phyloP scores from a whole-genome alignment of 2,797 vertebrate genomes.

The Chromobotia macracanthus region DNA sequence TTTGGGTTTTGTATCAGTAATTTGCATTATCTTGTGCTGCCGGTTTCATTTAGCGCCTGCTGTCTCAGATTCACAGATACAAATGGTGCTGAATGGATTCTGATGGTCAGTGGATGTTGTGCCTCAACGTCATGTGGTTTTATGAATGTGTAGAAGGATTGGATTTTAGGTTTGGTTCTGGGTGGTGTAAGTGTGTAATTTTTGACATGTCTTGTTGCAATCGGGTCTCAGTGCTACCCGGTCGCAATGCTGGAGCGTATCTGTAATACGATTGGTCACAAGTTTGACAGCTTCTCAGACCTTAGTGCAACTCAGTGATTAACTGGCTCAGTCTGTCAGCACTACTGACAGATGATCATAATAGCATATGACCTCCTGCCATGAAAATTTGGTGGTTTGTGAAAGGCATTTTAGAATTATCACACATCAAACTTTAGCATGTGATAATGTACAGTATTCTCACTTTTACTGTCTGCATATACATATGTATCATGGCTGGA shows the following conservation, averaged over 20 bases:
- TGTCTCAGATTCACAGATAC: slow-evolving; percentile 48
- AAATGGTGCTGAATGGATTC: slow-evolving; percentile 41
- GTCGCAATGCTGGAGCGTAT: not conserved
- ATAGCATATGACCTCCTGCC: slow-evolving; percentile 21
- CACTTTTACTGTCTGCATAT: slow-evolving; percentile 8
- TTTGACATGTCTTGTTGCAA: slow-evolving; percentile 37
- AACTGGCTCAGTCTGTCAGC: slow-evolving; percentile 18
- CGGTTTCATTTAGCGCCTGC: slow-evolving; percentile 30
- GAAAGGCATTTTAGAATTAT: slow-evolving; percentile 1
- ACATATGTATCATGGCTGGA: not conserved
- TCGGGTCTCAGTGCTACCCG: slow-evolving; percentile 14
- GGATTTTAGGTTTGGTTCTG: slow-evolving; percentile 31
- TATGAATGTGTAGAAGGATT: slow-evolving; percentile 1
- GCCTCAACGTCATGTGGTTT: slow-evolving; percentile 14
- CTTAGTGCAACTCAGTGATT: slow-evolving; percentile 8
- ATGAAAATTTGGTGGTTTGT: not conserved
- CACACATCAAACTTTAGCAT: not conserved
- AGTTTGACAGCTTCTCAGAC: slow-evolving; percentile 29
- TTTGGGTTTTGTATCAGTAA: not conserved
- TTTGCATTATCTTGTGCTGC: slow-evolving; percentile 27
- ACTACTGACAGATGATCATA: slow-evolving; percentile 31
- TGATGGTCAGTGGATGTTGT: slow-evolving; percentile 20
- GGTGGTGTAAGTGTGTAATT: slow-evolving; percentile 49
- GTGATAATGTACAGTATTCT: slow-evolving; percentile 17
- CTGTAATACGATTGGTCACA: slow-evolving; percentile 3